Conservation (phyloP, 2,113 vertebrate species). For the Erinaceus europaeus region DNA sequence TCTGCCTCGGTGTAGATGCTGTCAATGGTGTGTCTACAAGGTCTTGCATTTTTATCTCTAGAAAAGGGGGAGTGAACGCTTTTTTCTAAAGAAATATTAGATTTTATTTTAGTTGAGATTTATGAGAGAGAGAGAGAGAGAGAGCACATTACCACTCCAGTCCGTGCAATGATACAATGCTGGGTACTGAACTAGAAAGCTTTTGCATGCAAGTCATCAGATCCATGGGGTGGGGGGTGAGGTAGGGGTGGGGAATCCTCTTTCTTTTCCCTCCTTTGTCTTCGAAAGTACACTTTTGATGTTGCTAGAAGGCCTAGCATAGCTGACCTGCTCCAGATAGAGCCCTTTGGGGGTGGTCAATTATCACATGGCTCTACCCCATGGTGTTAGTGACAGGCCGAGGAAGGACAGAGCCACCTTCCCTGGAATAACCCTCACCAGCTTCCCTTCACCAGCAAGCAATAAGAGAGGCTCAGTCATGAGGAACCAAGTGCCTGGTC, state of each 20-base stretch:
- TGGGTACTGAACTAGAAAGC: too few relatives aligned
- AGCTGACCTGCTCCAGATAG: not conserved
- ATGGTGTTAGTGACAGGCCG: not conserved
- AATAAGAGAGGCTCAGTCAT: slow-evolving; percentile 48
- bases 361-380: not conserved
- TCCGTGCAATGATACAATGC: too few relatives aligned
- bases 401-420: not conserved
- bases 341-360: not conserved
- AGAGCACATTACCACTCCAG: too few relatives aligned
- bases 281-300: not conserved
- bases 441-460: slow-evolving; percentile 50
- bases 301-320: not conserved
- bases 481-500: slow-evolving; percentile 51
- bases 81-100: too few relatives aligned
- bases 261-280: not conserved
- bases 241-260: not conserved
- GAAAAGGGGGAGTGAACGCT: too few relatives aligned
- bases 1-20: not conserved
- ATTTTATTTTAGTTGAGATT: too few relatives aligned
- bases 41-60: not conserved
- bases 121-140: too few relatives aligned
- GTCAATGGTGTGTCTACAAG: not conserved
- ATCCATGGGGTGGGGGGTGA: too few relatives aligned
- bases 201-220: too few relatives aligned
- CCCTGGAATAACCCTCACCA: slow-evolving; percentile 1